Base-by-base conservation (phyloP, 1,140 invertebrate species). In the Vanessa atalanta region DNA sequence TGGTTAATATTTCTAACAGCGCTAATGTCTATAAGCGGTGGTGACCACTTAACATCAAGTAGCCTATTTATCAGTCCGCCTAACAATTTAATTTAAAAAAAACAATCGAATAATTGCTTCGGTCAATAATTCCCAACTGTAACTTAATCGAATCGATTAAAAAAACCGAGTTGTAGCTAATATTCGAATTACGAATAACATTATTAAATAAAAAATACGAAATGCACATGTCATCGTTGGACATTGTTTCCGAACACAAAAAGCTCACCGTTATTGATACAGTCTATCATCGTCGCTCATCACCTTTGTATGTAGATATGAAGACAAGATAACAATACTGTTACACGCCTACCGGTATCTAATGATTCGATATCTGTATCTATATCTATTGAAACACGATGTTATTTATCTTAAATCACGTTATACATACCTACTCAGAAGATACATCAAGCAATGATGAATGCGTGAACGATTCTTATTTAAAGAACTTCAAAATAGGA, bases 71-170 rank as follows among this genome's bases (percentile, higher is more conserved):
- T 6, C 26, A 6, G 26, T 31, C 26, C 26, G 26, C 26, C 26
- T 31, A 31, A 3, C 26, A 4, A 31, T 31, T 31, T 4, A 1
- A 31, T 4, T 31, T 1, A 31, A 31, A 31, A 43, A 43, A 43
- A 9, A 43, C 7, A 43, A 5, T 37, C 31, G 3, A 37, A 37
- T 37, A 20, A 20, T 2, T 1, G 69, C 77, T 81, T 80, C 83
- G 82, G 86, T 85, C 83, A 85, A 88, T 88, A 79, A 85, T 88
- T 83, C 82, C 83, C 61, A 82, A 78, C 86, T 89, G 83, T 20
- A 88, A 89, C 83, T 85, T 16, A 72, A 66, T 72, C 55, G 53
- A 69, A 50, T 64, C 26, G 63, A 15, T 51, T 12, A n/a, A 51
- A 15, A 11, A 20, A 20, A 20, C 6, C 53, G n/a, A 16, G 0